Evolutionary conservation across 2,113 vertebrate species (phyloP).

Genomic region (Picathartes gymnocephalus): DNA sequence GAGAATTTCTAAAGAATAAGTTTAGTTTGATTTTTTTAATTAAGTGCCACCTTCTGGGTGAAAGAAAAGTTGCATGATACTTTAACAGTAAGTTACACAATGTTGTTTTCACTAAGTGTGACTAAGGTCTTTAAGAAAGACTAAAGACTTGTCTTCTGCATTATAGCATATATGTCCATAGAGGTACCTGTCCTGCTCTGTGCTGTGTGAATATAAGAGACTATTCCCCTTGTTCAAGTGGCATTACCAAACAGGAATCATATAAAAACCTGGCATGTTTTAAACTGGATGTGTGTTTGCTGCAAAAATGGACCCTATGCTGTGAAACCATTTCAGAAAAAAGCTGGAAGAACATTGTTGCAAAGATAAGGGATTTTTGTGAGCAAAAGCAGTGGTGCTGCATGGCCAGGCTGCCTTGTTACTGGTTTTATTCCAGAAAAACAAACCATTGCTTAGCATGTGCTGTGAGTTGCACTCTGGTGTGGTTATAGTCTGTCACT

Average conservation of each 20-base stretch:
- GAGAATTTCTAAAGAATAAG: background rate
- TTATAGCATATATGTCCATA: background rate
- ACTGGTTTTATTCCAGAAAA: background rate
- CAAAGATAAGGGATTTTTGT: background rate
- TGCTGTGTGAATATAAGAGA: background rate
- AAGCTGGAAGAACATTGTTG: background rate
- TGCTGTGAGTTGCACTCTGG: background rate
- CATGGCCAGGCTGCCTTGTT: background rate
- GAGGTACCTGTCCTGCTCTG: background rate
- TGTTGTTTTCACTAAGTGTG: background rate
- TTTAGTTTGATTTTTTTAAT: background rate
- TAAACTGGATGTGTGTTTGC: background rate
- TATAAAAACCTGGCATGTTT: background rate
- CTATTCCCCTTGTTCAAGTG: background rate
- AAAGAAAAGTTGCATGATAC: background rate
- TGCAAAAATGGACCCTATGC: background rate
- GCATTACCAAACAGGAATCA: background rate
- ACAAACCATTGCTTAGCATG: background rate
- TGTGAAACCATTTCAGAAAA: background rate
- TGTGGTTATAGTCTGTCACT: background rate
- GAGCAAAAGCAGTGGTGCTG: background rate
- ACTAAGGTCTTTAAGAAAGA: background rate
- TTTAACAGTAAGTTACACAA: background rate
- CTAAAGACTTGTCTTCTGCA: background rate
- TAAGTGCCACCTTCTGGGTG: background rate